Evolutionary conservation across 2,888 invertebrate species (phyloP).

Genomic region (Caenorhabditis sinica): DNA sequence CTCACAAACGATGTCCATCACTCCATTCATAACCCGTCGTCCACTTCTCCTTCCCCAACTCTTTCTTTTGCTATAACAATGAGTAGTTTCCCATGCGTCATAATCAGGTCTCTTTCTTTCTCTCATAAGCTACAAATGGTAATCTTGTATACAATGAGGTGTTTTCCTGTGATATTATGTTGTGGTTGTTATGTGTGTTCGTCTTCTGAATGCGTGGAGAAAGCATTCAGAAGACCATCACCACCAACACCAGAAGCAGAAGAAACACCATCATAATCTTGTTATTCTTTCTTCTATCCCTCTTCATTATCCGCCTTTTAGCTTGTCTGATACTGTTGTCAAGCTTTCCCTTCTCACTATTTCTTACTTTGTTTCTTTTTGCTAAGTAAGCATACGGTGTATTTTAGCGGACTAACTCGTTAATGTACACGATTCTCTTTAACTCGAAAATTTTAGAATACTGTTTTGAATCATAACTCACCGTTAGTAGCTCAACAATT

Average conservation of each 20-base stretch:
- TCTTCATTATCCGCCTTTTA: constrained; percentile 56
- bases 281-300: constrained; percentile 45
- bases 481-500: no score
- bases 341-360: constrained; percentile 12
- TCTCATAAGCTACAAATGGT: constrained; percentile 46
- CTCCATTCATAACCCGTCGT: constrained; percentile 14
- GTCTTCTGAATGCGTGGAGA: neutral
- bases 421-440: no score
- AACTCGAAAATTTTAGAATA: no score
- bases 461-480: no score
- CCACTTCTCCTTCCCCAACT: constrained; percentile 15
- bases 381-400: no score
- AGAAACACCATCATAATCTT: constrained; percentile 32
- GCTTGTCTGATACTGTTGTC: constrained; percentile 8
- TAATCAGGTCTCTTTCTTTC: constrained; percentile 38
- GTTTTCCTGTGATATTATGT: constrained; percentile 46
- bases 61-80: constrained; percentile 42
- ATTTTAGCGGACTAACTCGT: no score
- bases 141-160: constrained; percentile 62
- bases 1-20: constrained; percentile 13
- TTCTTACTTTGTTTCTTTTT: neutral
- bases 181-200: constrained; percentile 27
- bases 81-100: constrained; percentile 57
- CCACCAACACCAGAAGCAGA: no score
- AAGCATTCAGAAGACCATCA: constrained; percentile 11